These are phyloP conservation scores for Drosophila paulistorum DNA, from an alignment of 1,140 invertebrate genomes.

Conservation along the genomic window DNA sequence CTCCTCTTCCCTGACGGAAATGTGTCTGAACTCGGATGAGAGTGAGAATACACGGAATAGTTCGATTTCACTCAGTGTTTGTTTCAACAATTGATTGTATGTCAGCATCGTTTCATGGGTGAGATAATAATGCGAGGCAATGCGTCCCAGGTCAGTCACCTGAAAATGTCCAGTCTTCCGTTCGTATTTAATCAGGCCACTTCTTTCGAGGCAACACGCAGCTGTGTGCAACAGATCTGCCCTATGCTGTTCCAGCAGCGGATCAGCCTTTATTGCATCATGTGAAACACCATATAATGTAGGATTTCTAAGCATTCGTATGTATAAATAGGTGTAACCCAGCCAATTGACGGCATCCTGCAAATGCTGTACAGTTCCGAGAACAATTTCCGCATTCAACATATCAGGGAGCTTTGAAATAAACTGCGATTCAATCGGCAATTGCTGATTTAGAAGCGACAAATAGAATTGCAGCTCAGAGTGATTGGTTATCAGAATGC, in stretches of 20 bases:
- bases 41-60: slow-evolving; percentile 99
- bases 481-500: slow-evolving; percentile 99
- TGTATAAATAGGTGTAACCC: slow-evolving; percentile 98
- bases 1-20: slow-evolving; percentile 98
- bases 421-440: slow-evolving; percentile 94
- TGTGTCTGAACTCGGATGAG: slow-evolving; percentile 96
- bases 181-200: slow-evolving; percentile 97
- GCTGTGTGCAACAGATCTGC: slow-evolving; percentile 99
- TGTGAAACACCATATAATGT: slow-evolving; percentile 94
- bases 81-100: slow-evolving; percentile 98
- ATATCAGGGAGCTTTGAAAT: slow-evolving; percentile 95
- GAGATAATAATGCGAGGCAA: slow-evolving; percentile 99
- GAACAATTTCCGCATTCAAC: slow-evolving; percentile 98
- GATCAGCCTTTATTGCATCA: slow-evolving; percentile 92
- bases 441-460: slow-evolving; percentile 98
- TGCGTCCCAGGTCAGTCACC: slow-evolving; percentile 96
- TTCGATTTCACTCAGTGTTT: slow-evolving; percentile 98
- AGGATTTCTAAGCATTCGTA: slow-evolving; percentile 93
- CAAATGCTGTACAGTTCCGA: slow-evolving; percentile 97
- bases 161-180: slow-evolving; percentile 97
- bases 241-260: slow-evolving; percentile 92
- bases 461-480: slow-evolving; percentile 99
- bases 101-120: slow-evolving; percentile 98
- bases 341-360: slow-evolving; percentile 97
- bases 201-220: slow-evolving; percentile 94